Conservation (phyloP, 1,140 invertebrate genomes). For the Brachionus rotundiformis region DNA sequence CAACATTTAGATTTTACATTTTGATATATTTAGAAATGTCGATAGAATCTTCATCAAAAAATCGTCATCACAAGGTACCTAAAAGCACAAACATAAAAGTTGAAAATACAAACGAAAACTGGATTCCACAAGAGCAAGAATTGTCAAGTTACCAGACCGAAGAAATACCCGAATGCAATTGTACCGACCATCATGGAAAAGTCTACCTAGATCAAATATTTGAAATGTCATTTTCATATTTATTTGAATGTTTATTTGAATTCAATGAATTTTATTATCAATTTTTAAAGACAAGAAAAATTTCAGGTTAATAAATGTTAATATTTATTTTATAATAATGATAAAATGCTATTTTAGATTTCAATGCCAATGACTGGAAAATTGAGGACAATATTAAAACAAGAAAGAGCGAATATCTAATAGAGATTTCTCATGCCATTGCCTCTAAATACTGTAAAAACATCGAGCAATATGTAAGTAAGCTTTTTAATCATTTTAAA, state of each 20-base stretch:
- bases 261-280: conserved; percentile 35
- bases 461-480: not conserved
- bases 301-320: not conserved
- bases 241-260: conserved; percentile 40
- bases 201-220: conserved; percentile 41
- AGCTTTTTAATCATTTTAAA: not conserved
- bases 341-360: not conserved
- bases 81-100: too few species aligned
- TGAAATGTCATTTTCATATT: conserved; percentile 13
- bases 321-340: not conserved
- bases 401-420: not conserved
- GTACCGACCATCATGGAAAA: not conserved
- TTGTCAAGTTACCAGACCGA: not conserved
- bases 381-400: not conserved
- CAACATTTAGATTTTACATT: not conserved
- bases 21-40: conserved; percentile 20
- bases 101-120: too few species aligned
- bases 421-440: conserved; percentile 7
- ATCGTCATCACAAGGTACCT: not conserved
- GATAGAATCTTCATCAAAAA: not conserved
- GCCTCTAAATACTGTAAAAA: conserved; percentile 19
- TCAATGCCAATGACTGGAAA: conserved; percentile 32
- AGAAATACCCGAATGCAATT: conserved; percentile 19
- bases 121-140: not conserved
- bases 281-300: conserved; percentile 34